phyloP scores from a whole-genome alignment of 2,113 vertebrate species.

The Heterocephalus glaber region DNA sequence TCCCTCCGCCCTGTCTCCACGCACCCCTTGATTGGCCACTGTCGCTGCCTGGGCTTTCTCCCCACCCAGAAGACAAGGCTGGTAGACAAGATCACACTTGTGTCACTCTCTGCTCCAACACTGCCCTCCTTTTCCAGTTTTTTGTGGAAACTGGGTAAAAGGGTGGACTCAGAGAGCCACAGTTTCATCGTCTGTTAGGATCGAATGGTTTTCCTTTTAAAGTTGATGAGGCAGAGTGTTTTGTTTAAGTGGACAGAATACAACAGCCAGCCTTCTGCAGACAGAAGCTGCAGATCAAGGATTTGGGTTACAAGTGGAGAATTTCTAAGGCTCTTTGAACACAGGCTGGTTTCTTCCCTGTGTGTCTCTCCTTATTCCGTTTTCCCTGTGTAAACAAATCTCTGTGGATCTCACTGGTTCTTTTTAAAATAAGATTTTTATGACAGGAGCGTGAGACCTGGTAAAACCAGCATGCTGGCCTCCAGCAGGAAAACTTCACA shows the following conservation, averaged over 20 bases:
- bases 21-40: rapidly evolving
- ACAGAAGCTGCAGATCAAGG: background rate
- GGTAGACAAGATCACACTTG: rapidly evolving
- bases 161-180: background rate
- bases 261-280: background rate
- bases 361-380: background rate
- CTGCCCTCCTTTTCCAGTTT: background rate
- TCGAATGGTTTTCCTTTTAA: background rate
- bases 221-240: background rate
- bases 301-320: background rate
- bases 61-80: rapidly evolving
- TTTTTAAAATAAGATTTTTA: background rate
- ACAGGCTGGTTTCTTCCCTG: background rate
- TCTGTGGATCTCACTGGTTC: background rate
- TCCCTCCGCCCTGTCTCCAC: background rate
- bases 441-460: background rate
- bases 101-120: rapidly evolving
- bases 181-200: rapidly evolving
- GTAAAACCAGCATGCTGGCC: background rate
- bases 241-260: background rate
- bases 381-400: background rate
- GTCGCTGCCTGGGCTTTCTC: background rate
- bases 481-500: background rate
- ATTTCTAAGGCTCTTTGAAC: background rate
- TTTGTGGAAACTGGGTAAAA: background rate